Base-by-base conservation (phyloP, 2,888 invertebrate genomes). In the Fragum whitleyi region DNA sequence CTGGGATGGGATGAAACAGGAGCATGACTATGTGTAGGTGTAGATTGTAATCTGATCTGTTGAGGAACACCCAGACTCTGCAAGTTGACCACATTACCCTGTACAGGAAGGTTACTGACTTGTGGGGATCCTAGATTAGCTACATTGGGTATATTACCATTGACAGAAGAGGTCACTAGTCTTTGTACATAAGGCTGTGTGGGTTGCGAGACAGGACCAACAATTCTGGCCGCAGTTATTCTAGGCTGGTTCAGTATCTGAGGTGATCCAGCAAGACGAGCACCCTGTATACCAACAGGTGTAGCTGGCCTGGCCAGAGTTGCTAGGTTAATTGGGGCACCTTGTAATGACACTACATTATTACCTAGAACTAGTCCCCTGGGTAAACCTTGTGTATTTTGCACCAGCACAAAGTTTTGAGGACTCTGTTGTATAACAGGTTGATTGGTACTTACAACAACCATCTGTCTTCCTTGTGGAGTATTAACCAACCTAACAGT, bases 351-450 rank as follows among this genome's bases (percentile, higher is more conserved):
- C 11, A 85, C 67, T 11, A 85, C 57, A 74, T 73, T 82, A 67
- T 75, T 82, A 6, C 85, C 85, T 29, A 85, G 69, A 28, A 85
- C 72, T 42, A 85, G 61, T 0, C 82, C 82, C 29, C 78, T 77
- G 0, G 80, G 78, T 29, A 85, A 74, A 29, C 82, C 82, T 53
- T 85, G 85, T 74, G 82, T 74, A 11, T 80, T 80, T 47, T 85
- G 85, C 7, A 85, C 55, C 11, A 85, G 53, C 1, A 85, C 80
- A 16, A 85, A 65, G 72, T 83, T 85, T 42, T 85, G 85, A 14
- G 77, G 78, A 61, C 32, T 74, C 7, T 73, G 69, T 47, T 81
- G 81, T 5, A 77, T 36, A 19, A 39, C 36, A 23, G 81, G 23
- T n/a, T 62, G 74, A 71, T 68, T 71, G 9, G 80, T 51, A 78